Evolutionary conservation across 2,797 vertebrate species (phyloP).

Genomic region (Sebastes wilsoni): DNA sequence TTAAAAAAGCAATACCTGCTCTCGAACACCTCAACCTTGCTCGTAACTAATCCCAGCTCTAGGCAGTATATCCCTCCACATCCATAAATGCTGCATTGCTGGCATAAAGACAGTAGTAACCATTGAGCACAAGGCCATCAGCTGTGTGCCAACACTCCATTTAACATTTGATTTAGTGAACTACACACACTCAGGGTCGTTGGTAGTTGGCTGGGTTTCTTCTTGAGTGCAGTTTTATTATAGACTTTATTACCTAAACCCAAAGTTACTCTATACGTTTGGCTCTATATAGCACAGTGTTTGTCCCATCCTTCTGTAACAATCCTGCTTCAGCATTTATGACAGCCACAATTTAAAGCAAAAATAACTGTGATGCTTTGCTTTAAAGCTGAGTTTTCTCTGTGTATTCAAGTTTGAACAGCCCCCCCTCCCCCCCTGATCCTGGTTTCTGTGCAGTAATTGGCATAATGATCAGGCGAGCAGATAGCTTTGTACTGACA

Average conservation of each 20-base stretch:
- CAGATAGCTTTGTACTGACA: constrained; percentile 61
- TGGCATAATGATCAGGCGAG: constrained; percentile 57
- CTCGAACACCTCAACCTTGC: constrained; percentile 1
- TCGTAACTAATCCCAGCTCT: constrained; percentile 35
- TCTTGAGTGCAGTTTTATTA: constrained; percentile 50
- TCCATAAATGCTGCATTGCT: constrained; percentile 60
- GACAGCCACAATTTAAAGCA: constrained; percentile 5
- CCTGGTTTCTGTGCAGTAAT: constrained; percentile 51
- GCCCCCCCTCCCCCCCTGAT: not conserved
- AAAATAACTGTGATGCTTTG: not conserved
- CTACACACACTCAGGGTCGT: constrained; percentile 47
- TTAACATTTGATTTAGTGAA: constrained; percentile 68
- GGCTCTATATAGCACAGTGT: constrained; percentile 1
- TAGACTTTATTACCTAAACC: constrained; percentile 37
- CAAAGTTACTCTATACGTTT: constrained; percentile 14
- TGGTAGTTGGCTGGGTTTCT: constrained; percentile 49
- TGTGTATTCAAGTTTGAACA: constrained; percentile 27
- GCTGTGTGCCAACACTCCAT: constrained; percentile 59
- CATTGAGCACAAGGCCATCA: constrained; percentile 60
- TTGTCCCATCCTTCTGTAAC: constrained; percentile 1
- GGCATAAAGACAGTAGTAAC: constrained; percentile 63
- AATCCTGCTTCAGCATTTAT: not conserved
- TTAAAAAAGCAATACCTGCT: constrained; percentile 21
- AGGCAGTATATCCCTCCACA: constrained; percentile 35
- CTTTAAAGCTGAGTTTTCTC: constrained; percentile 24